Evolutionary conservation across 2,113 vertebrate genomes (phyloP).

Genomic region (Carassius carassius): DNA sequence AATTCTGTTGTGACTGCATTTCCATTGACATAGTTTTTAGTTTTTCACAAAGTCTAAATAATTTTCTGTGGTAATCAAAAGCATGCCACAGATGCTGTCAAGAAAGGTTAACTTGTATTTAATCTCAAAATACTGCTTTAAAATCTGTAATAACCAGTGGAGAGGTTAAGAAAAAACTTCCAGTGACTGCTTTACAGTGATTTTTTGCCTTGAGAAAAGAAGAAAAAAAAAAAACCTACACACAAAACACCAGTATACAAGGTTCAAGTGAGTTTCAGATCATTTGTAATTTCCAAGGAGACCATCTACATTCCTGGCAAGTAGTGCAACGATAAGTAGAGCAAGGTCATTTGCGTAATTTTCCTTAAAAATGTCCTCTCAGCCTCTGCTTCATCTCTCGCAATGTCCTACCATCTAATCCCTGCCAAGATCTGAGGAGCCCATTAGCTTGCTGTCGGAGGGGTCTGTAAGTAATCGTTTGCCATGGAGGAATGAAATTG

Average conservation of each 20-base stretch:
- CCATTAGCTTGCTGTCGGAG: conserved; percentile 80
- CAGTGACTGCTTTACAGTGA: not conserved
- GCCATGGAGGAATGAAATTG: conserved; percentile 81
- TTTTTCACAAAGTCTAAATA: not conserved
- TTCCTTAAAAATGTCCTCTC: conserved; percentile 42
- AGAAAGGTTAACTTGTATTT: not conserved
- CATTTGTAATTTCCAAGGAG: conserved; percentile 24
- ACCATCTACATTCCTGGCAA: conserved; percentile 21
- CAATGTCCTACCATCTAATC: conserved; percentile 50
- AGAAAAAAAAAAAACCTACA: not conserved
- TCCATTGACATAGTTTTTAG: too few relatives aligned
- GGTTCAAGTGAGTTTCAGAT: conserved; percentile 1
- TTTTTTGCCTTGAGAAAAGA: not conserved
- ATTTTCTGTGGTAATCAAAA: not conserved
- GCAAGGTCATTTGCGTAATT: conserved; percentile 52
- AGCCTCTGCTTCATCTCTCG: conserved; percentile 44
- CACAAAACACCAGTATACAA: not conserved
- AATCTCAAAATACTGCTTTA: not conserved
- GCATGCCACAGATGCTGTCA: not conserved
- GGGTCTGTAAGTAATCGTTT: conserved; percentile 83
- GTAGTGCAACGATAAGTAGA: conserved; percentile 29
- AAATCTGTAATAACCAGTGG: not conserved
- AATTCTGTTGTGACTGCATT: not conserved
- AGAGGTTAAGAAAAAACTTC: not conserved
- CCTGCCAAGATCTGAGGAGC: conserved; percentile 50